Evolutionary conservation across 2,797 vertebrate genomes (phyloP), one percentile per base, ranked within the genome.

Genomic region (Enteromius anoplus): DNA sequence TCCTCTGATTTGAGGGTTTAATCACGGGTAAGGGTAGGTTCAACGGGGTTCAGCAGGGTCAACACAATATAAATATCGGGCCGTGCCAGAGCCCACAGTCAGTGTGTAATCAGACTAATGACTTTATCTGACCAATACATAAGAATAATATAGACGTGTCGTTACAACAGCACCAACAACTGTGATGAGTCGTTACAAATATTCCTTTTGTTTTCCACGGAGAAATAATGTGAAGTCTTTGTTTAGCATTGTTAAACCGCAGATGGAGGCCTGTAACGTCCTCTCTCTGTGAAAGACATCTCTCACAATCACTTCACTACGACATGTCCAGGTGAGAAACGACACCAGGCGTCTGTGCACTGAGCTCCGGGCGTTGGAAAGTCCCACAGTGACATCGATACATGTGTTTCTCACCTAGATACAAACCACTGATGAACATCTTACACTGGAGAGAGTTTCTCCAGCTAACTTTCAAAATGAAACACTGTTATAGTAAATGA

Each of bases 51-150:
- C 26, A 26, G 26, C 37, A 37, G 37, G 37, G 1, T 37, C 37
- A 40, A 40, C 37, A 8, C 7, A 40, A 40, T 40, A 40, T n/a
- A n/a, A n/a, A n/a, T n/a, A 37, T 7, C 37, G 7, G 37, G 6
- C 3, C 2, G 23, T 23, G 8, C n/a, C 23, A 47, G 14, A 40
- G 21, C 65, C 32, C 23, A 45, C 12, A 45, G 23, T 58, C 55
- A 26, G 68, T 40, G 29, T 62, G 45, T 58, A 79, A 82, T 75
- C 42, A 53, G 34, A 34, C 68, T 80, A 62, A 79, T 80, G 40
- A 75, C 82, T 66, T 79, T 21, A 76, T 62, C 73, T 60, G 53
- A 58, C 53, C 12, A 23, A 12, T 58, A 12, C 11, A 26, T 10
- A 42, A 42, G 40, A 9, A 42, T 42, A 42, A 10, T 10, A 42